Base-by-base conservation (phyloP, 2,113 vertebrate genomes). In the Macaca nemestrina region DNA sequence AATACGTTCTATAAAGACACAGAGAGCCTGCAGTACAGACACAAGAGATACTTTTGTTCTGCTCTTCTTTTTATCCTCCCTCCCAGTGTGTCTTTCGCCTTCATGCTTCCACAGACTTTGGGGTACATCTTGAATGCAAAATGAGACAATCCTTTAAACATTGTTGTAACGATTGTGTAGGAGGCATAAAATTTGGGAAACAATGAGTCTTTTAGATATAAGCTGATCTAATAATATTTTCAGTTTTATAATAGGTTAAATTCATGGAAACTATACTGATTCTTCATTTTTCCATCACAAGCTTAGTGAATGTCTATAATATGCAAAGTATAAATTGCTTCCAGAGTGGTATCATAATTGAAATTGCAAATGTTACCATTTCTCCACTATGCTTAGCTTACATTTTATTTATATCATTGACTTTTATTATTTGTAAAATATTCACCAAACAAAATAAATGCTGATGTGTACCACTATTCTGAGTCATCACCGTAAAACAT, bases 61-160 rank as follows among this genome's bases (percentile, higher is more conserved):
- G 22, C 64, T 97, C 25, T 87, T 91, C 68, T 43, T 96, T 98
- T 94, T 88, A 94, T 97, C 81, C 95, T 96, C 88, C 82, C 59
- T 97, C 79, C 86, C 68, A 59, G 38, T 0, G 13, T 82, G 79
- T 64, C 35, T 97, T 97, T 98, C 72, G 96, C 88, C 92, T 98
- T 97, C 94, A 86, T 52, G 4, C 89, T 93, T 5, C 81, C 87
- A 68, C 30, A 96, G 18, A 48, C 75, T 97, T 96, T 98, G 97
- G 78, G 78, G 13, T 17, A 55, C 11, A 6, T 75, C 50, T 81
- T 97, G 96, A 98, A 97, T 98, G 90, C 38, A 96, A 93, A 97
- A 96, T 97, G 90, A 86, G 82, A 75, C 52, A 92, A 87, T 78
- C 55, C 38, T 84, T 91, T 59, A 82, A 2, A 78, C 64, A 78